Conservation (phyloP, 2,888 invertebrate genomes). For the Trichopria drosophilae region DNA sequence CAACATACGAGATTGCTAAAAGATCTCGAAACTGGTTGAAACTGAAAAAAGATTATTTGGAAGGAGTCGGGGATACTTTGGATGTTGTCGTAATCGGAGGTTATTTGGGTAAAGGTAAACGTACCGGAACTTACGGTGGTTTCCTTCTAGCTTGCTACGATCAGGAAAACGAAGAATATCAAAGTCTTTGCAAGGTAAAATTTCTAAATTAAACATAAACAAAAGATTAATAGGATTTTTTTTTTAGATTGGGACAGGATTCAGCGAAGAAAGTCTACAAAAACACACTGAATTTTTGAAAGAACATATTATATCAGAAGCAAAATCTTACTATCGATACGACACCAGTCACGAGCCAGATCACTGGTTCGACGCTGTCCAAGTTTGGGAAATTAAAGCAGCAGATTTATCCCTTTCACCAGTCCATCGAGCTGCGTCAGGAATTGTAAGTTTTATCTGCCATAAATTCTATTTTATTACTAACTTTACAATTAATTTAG, state of each 20-base stretch:
- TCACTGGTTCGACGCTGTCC: conserved; percentile 84
- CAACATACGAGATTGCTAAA: conserved; percentile 96
- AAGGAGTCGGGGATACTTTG: conserved; percentile 93
- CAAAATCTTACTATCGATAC: conserved; percentile 81
- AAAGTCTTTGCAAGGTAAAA: conserved; percentile 84
- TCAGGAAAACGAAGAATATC: conserved; percentile 85
- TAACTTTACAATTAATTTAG: conserved; percentile 52
- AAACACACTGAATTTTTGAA: conserved; percentile 76
- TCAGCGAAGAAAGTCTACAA: conserved; percentile 86
- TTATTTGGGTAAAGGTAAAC: conserved; percentile 88
- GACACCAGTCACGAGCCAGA: conserved; percentile 77
- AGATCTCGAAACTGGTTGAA: conserved; percentile 93
- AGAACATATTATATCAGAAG: conserved; percentile 71
- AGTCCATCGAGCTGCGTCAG: conserved; percentile 84
- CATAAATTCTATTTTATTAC: too few species aligned
- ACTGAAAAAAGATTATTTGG: conserved; percentile 96
- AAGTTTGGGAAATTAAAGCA: conserved; percentile 96
- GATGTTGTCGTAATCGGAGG: conserved; percentile 96
- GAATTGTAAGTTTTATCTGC: conserved; percentile 69
- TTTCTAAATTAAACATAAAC: too few species aligned
- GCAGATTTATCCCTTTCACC: conserved; percentile 97
- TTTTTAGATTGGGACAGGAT: conserved; percentile 84
- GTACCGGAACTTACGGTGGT: conserved; percentile 92
- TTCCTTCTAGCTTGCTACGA: conserved; percentile 95
- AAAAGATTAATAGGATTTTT: conserved; percentile 3